phyloP scores from a whole-genome alignment of 23 tunicate genomes.

The Halocynthia roretzi region DNA sequence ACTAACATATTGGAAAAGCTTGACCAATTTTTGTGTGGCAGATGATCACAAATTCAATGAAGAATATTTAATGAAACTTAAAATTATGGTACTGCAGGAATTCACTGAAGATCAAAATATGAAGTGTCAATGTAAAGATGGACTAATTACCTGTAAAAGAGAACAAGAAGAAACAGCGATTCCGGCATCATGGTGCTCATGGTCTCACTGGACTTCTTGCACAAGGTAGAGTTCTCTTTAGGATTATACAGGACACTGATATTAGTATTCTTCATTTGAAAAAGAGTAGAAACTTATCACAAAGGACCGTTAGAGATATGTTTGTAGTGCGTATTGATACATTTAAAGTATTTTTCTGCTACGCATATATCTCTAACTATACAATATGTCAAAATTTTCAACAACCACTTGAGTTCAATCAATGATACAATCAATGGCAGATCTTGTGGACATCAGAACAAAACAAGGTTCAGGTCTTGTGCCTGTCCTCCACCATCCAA shows the following conservation, averaged over 20 bases:
- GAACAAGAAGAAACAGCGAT: not conserved
- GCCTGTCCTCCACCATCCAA: constrained; percentile 22
- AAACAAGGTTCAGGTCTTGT: constrained; percentile 20
- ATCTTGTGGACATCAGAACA: not conserved
- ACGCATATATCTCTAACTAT: not conserved
- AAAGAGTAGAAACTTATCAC: no score
- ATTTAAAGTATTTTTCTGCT: not conserved
- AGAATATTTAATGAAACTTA: no score
- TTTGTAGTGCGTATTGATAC: not conserved
- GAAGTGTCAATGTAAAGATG: constrained; percentile 28
- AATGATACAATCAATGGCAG: not conserved
- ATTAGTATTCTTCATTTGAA: no score
- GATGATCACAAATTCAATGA: not conserved
- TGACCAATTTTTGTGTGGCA: no score
- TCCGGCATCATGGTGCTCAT: not conserved
- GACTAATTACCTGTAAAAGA: constrained; percentile 15
- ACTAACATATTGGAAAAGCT: not conserved
- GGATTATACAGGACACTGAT: no score
- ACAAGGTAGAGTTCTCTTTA: constrained; percentile 6
- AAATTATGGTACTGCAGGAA: not conserved
- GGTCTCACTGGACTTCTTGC: constrained; percentile 56
- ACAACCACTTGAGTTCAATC: not conserved
- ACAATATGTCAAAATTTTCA: not conserved
- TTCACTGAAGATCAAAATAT: not conserved
- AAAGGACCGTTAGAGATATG: no score